phyloP scores from a whole-genome alignment of 2,113 vertebrate species.

The Paramisgurnus dabryanus region DNA sequence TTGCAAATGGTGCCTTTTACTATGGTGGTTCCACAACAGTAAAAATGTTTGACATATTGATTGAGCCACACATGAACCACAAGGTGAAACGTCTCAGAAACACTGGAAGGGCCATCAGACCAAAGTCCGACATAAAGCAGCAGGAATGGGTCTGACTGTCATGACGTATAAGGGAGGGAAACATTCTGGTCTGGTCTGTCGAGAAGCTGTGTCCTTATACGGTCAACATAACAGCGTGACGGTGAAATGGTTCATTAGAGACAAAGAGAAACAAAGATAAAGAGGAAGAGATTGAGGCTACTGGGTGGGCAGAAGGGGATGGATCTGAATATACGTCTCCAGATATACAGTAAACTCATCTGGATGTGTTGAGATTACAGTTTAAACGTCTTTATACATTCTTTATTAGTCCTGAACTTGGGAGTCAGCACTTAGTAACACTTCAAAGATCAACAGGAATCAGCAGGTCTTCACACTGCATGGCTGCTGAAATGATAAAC shows the following conservation, averaged over 20 bases:
- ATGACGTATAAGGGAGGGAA: too few species aligned
- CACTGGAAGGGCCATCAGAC: not conserved
- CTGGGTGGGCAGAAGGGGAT: not conserved
- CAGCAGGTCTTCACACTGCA: not conserved
- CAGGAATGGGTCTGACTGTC: not conserved
- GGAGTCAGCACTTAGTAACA: conserved; percentile 10
- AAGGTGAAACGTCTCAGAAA: not conserved
- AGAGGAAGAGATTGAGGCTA: not conserved
- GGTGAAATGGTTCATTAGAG: conserved; percentile 18
- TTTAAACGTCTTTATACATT: not conserved
- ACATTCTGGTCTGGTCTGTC: not conserved
- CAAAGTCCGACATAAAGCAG: not conserved
- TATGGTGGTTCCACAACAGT: too few species aligned
- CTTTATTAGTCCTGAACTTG: conserved; percentile 39
- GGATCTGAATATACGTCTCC: not conserved
- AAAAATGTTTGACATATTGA: too few species aligned
- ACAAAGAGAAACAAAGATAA: not conserved
- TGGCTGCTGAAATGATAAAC: conserved; percentile 13
- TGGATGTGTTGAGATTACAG: not conserved
- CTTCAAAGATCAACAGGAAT: not conserved
- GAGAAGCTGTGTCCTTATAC: not conserved
- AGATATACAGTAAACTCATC: too few species aligned
- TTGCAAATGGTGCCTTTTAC: too few species aligned
- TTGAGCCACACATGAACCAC: too few species aligned
- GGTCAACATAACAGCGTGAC: conserved; percentile 3